These are phyloP conservation scores for Chironomus tentans DNA, from an alignment of 2,888 invertebrate species.

Conservation along the genomic window DNA sequence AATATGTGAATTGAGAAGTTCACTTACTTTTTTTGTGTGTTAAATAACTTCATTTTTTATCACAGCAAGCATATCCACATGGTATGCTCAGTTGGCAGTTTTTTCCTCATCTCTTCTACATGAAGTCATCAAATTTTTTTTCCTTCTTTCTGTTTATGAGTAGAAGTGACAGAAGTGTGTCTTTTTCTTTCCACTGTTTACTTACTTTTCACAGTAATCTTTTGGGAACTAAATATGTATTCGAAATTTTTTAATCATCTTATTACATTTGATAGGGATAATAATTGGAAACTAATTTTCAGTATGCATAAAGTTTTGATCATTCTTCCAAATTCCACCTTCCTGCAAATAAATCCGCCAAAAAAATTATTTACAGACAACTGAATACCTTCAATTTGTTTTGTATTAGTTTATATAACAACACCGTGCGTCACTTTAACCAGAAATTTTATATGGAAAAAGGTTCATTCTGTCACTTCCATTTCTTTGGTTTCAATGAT, in stretches of 20 bases:
- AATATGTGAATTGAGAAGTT: background rate
- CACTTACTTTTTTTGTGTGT: background rate
- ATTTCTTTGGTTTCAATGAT: constrained; percentile 6
- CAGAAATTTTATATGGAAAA: background rate
- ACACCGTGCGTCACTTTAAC: background rate
- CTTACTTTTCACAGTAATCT: no score
- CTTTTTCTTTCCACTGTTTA: background rate
- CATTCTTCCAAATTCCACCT: no score
- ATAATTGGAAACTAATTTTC: no score
- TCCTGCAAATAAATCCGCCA: no score
- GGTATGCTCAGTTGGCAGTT: constrained; percentile 19
- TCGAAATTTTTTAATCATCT: no score
- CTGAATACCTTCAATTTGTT: no score
- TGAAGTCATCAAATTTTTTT: background rate
- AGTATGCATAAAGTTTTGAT: no score
- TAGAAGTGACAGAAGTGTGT: background rate
- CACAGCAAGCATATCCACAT: constrained; percentile 14
- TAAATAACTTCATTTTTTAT: constrained; percentile 22
- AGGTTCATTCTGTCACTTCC: constrained; percentile 2
- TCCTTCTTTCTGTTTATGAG: background rate
- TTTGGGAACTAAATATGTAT: no score
- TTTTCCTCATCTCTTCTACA: background rate
- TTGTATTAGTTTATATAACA: no score
- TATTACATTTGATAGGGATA: no score
- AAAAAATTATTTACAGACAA: no score